Evolutionary conservation across 2,797 vertebrate species (phyloP).

Genomic region (Rhinogobio ventralis): DNA sequence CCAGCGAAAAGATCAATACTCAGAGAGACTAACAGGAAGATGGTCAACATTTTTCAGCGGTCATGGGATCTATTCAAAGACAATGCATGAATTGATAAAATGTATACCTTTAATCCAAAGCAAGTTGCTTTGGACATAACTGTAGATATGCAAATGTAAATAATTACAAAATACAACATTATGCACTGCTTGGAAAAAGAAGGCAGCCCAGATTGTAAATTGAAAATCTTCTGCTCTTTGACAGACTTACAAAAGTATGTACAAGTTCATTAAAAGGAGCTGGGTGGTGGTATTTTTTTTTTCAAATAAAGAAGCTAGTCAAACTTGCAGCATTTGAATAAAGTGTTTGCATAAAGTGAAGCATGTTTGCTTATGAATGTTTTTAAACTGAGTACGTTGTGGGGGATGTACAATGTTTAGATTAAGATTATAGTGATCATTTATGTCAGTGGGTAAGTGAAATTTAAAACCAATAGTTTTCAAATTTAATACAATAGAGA

Average conservation of each 20-base stretch:
- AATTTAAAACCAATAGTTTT: not conserved
- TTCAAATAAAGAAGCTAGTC: slow-evolving; percentile 8
- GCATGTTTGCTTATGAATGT: not conserved
- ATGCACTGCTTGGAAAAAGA: slow-evolving; percentile 5
- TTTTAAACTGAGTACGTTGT: not conserved
- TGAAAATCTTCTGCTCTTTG: not conserved
- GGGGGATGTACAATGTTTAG: not conserved
- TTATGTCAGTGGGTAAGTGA: not conserved
- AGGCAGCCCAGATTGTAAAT: not conserved
- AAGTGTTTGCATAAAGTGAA: slow-evolving; percentile 35
- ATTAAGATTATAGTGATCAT: not conserved
- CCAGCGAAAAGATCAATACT: not conserved
- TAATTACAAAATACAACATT: slow-evolving; percentile 3
- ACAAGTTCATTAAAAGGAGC: not conserved
- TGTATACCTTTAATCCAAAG: not conserved
- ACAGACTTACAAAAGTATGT: slow-evolving; percentile 4
- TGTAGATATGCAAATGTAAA: not conserved
- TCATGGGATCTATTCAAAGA: not conserved
- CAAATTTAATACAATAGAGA: not conserved
- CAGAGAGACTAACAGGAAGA: not conserved
- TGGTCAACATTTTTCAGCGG: not conserved
- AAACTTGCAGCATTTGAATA: slow-evolving; percentile 38
- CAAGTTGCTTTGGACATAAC: not conserved
- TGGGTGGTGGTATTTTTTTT: slow-evolving; percentile 35
- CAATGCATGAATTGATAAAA: not conserved